Evolutionary conservation across 2,113 vertebrate species (phyloP).

Genomic region (Pandion haliaetus): DNA sequence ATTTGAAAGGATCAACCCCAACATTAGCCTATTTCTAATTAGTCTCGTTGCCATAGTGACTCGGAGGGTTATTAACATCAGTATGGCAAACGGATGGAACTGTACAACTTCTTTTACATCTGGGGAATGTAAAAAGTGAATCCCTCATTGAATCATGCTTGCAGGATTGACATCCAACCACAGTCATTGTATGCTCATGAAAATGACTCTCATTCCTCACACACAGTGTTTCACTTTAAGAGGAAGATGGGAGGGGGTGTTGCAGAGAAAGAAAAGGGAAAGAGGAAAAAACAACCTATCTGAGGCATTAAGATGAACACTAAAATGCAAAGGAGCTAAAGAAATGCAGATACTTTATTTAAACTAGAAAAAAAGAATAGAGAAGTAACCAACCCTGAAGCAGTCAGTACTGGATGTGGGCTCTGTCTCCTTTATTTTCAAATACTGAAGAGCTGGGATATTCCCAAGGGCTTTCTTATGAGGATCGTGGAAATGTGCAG

Average conservation of each 20-base stretch:
- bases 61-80: conserved; percentile 34
- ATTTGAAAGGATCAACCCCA: neutral
- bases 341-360: neutral
- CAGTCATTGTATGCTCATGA: conserved; percentile 40
- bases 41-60: conserved; percentile 47
- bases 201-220: conserved; percentile 53
- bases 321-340: neutral
- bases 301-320: conserved; percentile 26
- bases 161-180: conserved; percentile 68
- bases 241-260: neutral
- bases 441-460: neutral
- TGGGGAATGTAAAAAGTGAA: conserved; percentile 59
- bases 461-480: neutral
- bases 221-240: conserved; percentile 35
- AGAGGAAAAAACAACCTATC: neutral
- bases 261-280: neutral
- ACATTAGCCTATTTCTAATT: neutral
- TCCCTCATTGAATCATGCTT: conserved; percentile 49
- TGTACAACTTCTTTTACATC: conserved; percentile 64
- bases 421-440: neutral
- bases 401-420: neutral
- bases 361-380: neutral
- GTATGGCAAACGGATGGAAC: conserved; percentile 42
- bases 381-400: neutral
- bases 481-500: neutral